Conservation (phyloP, 2,797 vertebrate species). For the Fistularia commersonii region DNA sequence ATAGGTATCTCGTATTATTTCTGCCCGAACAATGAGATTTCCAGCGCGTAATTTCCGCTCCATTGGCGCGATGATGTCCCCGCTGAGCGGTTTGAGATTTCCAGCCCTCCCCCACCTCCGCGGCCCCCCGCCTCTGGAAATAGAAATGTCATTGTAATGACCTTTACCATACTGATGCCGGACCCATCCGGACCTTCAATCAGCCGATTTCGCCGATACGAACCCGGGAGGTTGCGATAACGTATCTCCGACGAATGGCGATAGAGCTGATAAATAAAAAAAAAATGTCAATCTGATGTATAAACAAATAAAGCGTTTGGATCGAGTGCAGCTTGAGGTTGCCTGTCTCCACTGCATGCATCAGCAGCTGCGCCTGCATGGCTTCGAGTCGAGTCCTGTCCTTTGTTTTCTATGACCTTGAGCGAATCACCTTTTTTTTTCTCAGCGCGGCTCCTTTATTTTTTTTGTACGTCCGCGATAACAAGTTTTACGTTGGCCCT, state of each 20-base stretch:
- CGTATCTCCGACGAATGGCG: constrained; percentile 12
- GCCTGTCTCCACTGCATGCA: constrained; percentile 14
- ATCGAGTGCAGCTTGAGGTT: constrained; percentile 1
- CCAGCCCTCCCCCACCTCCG: no score
- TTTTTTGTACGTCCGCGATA: constrained; percentile 24
- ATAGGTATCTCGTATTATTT: constrained; percentile 37
- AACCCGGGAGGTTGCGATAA: constrained; percentile 33
- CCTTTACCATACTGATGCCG: constrained; percentile 62
- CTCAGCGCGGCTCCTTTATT: constrained; percentile 20
- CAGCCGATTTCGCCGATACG: constrained; percentile 33
- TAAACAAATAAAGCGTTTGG: background rate
- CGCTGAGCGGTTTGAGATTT: constrained; percentile 59
- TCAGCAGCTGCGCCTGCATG: constrained; percentile 15
- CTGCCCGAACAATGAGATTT: constrained; percentile 26
- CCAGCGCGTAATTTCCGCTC: constrained; percentile 19
- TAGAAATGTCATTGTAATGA: constrained; percentile 75
- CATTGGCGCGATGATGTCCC: constrained; percentile 46
- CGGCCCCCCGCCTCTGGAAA: constrained; percentile 50
- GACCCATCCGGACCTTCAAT: constrained; percentile 37
- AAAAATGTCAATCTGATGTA: background rate
- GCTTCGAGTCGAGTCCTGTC: constrained; percentile 19
- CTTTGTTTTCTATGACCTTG: constrained; percentile 69
- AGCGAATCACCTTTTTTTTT: constrained; percentile 42
- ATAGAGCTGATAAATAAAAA: background rate
- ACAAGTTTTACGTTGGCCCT: constrained; percentile 18